Evolutionary conservation across 2,113 vertebrate genomes (phyloP).

Genomic region (Trachemys scripta): DNA sequence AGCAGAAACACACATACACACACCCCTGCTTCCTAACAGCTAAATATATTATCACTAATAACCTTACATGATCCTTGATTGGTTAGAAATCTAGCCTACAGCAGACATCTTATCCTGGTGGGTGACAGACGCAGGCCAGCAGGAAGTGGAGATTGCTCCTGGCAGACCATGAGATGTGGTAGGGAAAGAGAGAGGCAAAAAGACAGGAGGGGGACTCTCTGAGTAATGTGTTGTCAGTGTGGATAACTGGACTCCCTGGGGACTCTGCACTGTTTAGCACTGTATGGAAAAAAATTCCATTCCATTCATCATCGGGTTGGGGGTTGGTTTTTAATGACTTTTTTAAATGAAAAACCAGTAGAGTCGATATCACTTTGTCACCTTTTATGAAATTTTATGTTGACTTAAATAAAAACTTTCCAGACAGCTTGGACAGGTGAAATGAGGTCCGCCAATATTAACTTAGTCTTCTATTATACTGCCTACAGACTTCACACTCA

Average conservation of each 20-base stretch:
- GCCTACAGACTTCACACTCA: not conserved
- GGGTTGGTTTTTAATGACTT: not conserved
- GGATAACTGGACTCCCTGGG: not conserved
- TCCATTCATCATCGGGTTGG: not conserved
- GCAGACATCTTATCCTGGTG: not conserved
- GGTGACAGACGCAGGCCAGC: not conserved
- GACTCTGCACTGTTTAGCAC: fast-evolving
- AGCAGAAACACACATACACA: not conserved
- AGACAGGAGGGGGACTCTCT: fast-evolving
- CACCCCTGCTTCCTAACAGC: not conserved
- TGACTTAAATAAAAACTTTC: not conserved
- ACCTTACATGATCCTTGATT: not conserved
- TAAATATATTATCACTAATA: not conserved
- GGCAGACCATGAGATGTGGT: fast-evolving
- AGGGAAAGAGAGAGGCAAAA: not conserved
- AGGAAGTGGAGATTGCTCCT: not conserved
- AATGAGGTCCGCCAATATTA: fast-evolving
- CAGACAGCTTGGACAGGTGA: not conserved
- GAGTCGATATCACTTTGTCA: not conserved
- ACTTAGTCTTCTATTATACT: fast-evolving
- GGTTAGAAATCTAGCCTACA: not conserved
- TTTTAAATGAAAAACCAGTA: not conserved
- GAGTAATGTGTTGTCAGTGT: fast-evolving
- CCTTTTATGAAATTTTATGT: not conserved
- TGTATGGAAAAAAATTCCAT: not conserved